Evolutionary conservation across 2,888 invertebrate genomes (phyloP).

Genomic region (Rhagonycha lutea): DNA sequence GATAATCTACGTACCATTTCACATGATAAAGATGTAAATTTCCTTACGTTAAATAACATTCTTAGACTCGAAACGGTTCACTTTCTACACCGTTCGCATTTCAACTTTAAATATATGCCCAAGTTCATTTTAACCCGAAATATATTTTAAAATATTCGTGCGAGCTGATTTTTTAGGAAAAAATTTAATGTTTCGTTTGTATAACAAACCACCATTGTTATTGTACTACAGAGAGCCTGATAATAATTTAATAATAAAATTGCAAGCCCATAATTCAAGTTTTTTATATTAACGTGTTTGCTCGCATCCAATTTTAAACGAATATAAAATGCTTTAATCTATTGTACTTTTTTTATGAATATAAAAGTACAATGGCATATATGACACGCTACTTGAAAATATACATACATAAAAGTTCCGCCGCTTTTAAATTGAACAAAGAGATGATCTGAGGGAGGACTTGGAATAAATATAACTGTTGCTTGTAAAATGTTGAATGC

Average conservation of each 20-base stretch:
- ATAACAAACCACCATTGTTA: not conserved
- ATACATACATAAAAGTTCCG: not conserved
- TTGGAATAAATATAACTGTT: conserved; percentile 1
- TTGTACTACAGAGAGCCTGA: not conserved
- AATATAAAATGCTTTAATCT: not conserved
- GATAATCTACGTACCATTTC: conserved; percentile 7
- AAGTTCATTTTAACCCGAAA: not conserved
- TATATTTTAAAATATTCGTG: not conserved
- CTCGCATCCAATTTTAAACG: not conserved
- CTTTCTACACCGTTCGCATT: conserved; percentile 6
- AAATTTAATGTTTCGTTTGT: not conserved
- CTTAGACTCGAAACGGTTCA: not conserved
- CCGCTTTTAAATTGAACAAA: conserved; percentile 4
- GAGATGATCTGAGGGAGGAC: conserved; percentile 1
- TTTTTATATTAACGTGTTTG: not conserved
- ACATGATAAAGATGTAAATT: conserved; percentile 15
- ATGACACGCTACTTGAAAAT: conserved; percentile 4
- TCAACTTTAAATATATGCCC: conserved; percentile 3
- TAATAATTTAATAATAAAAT: not conserved
- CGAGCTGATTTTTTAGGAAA: not conserved
- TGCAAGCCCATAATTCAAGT: not conserved
- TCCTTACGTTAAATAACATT: conserved; percentile 8
- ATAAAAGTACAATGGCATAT: conserved; percentile 1
- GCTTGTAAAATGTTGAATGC: not conserved
- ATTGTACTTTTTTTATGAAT: not conserved